These are phyloP conservation scores for Mycalesis mineus DNA, from an alignment of 2,888 invertebrate genomes.

Conservation along the genomic window DNA sequence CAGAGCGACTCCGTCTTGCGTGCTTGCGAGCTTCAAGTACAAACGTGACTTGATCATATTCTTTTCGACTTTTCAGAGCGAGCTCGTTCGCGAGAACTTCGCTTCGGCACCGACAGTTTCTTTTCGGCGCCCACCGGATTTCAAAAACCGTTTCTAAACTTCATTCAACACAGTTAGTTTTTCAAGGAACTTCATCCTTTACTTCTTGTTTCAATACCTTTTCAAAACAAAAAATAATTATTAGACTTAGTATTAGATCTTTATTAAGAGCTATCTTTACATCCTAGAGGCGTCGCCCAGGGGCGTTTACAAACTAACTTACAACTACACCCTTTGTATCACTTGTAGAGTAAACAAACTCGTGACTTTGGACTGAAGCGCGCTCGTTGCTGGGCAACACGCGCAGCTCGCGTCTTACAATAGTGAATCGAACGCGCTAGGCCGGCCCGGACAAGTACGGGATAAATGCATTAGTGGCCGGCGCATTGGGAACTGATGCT, in stretches of 20 bases:
- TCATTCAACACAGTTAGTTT: constrained; percentile 71
- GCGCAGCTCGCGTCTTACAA: constrained; percentile 32
- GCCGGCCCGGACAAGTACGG: constrained; percentile 53
- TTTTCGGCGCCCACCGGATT: constrained; percentile 55
- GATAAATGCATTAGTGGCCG: constrained; percentile 67
- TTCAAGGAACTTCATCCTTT: constrained; percentile 86
- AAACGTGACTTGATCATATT: constrained; percentile 67
- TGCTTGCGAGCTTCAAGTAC: constrained; percentile 46
- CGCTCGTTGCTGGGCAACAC: constrained; percentile 15
- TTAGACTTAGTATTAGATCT: constrained; percentile 78
- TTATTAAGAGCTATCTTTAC: constrained; percentile 67
- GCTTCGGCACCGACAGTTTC: constrained; percentile 51
- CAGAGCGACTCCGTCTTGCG: constrained; percentile 53
- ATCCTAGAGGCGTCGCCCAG: constrained; percentile 64
- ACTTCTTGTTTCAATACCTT: constrained; percentile 91
- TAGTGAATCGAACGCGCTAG: constrained; percentile 33
- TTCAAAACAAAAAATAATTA: constrained; percentile 86
- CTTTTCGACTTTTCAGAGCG: constrained; percentile 71
- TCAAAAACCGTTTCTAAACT: constrained; percentile 77
- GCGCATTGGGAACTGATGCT: constrained; percentile 51
- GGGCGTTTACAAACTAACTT: constrained; percentile 63
- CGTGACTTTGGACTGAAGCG: constrained; percentile 24
- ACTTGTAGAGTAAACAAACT: constrained; percentile 37
- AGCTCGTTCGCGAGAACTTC: constrained; percentile 48
- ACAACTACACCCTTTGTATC: constrained; percentile 58